phyloP scores from a whole-genome alignment of 1,140 invertebrate species.

The Pachypeltis micranthus region DNA sequence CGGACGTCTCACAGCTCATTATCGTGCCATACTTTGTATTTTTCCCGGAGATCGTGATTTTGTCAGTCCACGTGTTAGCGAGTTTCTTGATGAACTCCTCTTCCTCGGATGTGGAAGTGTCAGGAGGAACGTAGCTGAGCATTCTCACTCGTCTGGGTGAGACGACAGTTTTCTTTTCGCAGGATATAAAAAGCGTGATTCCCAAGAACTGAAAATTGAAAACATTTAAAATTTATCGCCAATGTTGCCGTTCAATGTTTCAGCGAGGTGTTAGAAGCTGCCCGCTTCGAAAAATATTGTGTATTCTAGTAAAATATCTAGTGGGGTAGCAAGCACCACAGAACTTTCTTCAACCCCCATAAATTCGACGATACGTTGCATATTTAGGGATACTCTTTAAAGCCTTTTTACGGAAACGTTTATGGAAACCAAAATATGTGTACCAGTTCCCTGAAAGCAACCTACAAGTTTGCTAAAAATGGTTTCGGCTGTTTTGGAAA shows the following conservation, averaged over 20 bases:
- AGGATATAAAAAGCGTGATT: slow-evolving; percentile 11
- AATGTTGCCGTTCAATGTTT: neutral
- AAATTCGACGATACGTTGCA: no score
- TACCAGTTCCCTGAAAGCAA: no score
- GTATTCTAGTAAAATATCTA: no score
- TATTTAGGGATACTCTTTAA: no score
- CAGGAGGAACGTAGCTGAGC: slow-evolving; percentile 8
- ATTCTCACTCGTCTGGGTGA: slow-evolving; percentile 15
- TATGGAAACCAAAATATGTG: no score
- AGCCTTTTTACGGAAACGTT: no score
- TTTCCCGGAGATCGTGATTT: slow-evolving; percentile 2
- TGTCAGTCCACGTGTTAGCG: neutral
- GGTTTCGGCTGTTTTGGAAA: no score
- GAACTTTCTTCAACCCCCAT: no score
- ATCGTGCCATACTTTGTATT: slow-evolving; percentile 4
- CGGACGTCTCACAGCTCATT: neutral
- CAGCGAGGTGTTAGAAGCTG: neutral
- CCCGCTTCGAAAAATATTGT: no score
- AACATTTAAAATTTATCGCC: neutral
- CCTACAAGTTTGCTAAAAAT: no score
- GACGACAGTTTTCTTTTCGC: slow-evolving; percentile 14
- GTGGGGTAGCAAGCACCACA: no score
- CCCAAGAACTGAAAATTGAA: slow-evolving; percentile 18
- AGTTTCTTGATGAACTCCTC: slow-evolving; percentile 6
- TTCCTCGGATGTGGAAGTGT: neutral